A percentile compares a stretch with the other conserved stretches of the same genome.
These are phyloP conservation scores for Ecliptopera silaceata DNA, from an alignment of 2,888 invertebrate species.

Conservation along the genomic window DNA sequence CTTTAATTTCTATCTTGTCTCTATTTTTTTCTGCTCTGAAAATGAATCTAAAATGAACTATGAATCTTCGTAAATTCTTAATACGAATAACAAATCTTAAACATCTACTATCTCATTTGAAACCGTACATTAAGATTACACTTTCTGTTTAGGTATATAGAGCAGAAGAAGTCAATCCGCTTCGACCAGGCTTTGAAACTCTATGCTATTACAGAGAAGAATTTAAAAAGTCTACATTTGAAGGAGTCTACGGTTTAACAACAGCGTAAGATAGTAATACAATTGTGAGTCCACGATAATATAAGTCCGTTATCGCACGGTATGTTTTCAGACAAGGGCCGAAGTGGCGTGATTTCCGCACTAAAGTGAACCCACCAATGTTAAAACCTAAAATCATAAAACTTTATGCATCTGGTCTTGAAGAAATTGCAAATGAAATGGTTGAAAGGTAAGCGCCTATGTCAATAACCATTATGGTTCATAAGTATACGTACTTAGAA, in stretches of 20 bases:
- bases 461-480: background rate
- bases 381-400: slow-evolving; percentile 84
- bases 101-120: too few relatives aligned
- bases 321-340: slow-evolving; percentile 78
- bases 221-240: slow-evolving; percentile 55
- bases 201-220: slow-evolving; percentile 64
- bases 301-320: background rate
- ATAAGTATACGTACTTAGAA: background rate
- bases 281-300: background rate
- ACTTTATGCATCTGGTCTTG: slow-evolving; percentile 74
- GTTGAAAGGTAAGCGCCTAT: slow-evolving; percentile 51
- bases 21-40: too few relatives aligned
- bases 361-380: slow-evolving; percentile 86
- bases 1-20: too few relatives aligned
- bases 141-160: slow-evolving; percentile 58
- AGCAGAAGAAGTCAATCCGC: slow-evolving; percentile 67
- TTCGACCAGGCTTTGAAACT: slow-evolving; percentile 67
- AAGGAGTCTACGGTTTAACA: slow-evolving; percentile 65
- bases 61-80: too few relatives aligned
- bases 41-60: too few relatives aligned
- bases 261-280: slow-evolving; percentile 58
- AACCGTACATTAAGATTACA: too few relatives aligned
- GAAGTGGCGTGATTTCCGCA: slow-evolving; percentile 86
- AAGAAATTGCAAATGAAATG: slow-evolving; percentile 73
- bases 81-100: too few relatives aligned